These are phyloP conservation scores for Lampropteryx suffumata DNA, from an alignment of 2,888 invertebrate genomes.

Conservation along the genomic window DNA sequence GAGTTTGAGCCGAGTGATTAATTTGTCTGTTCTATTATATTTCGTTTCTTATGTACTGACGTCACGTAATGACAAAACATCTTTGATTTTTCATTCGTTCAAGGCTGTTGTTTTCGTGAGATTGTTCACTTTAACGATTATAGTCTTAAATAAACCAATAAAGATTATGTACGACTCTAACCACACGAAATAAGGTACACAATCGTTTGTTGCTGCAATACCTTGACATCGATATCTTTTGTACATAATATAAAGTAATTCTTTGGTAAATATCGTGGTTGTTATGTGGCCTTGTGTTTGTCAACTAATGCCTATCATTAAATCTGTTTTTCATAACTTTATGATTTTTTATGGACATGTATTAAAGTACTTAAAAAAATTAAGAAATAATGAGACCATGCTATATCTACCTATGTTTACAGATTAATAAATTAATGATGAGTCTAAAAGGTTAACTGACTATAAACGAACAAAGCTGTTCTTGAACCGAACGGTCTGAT, in stretches of 20 bases:
- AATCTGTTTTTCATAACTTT: conserved; percentile 24
- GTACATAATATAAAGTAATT: conserved; percentile 43
- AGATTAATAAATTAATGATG: too few species aligned
- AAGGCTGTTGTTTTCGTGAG: conserved; percentile 20
- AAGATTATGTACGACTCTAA: conserved; percentile 1
- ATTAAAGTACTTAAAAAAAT: conserved; percentile 1
- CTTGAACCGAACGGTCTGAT: too few species aligned
- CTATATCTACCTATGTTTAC: neutral
- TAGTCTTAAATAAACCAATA: conserved; percentile 1
- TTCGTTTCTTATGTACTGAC: conserved; percentile 31
- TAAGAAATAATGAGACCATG: neutral
- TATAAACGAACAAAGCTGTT: too few species aligned
- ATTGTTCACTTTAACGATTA: conserved; percentile 1
- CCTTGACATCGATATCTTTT: conserved; percentile 63
- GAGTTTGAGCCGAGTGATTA: neutral
- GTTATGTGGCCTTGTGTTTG: conserved; percentile 52
- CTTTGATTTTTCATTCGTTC: conserved; percentile 41
- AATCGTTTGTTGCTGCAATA: conserved; percentile 31
- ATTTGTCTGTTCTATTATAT: conserved; percentile 18
- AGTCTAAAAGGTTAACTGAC: too few species aligned
- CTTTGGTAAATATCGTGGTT: conserved; percentile 55
- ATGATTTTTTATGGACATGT: conserved; percentile 17
- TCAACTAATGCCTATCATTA: conserved; percentile 34
- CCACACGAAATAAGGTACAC: conserved; percentile 34
- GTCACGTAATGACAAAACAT: conserved; percentile 41